Evolutionary conservation across 92 coral and sea anemone species (phyloP), one percentile per base, ranked within the genome.

Genomic region (Zoanthus gigantus): DNA sequence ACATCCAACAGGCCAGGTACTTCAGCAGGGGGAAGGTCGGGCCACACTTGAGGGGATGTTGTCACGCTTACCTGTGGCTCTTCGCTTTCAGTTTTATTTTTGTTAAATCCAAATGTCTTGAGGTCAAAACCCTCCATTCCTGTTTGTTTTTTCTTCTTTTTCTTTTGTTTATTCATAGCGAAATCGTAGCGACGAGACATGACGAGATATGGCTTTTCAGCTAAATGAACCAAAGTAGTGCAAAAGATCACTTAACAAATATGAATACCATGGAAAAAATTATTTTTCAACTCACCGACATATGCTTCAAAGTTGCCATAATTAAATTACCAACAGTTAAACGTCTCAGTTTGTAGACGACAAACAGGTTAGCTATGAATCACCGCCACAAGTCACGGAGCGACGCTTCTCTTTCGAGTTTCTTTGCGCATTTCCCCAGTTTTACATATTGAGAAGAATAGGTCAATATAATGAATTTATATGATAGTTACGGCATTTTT

Each of bases 121-220:
- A 95, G 45, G n/a, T 78, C 86, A 8, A 91, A 71, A 15, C 85
- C 83, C 15, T 72, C 87, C 78, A 71, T 58, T 9, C 76, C 76
- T 0, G 65, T 18, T 37, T 83, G 82, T 14, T 58, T 86, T 34
- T 79, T 88, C 4, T 56, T 88, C 31, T 76, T 69, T 61, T 79
- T 88, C 69, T 87, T 86, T 31, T 82, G 84, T 50, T 89, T 90
- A 78, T 90, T 92, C 95, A 92, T 92, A 15, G 96, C 92, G 78
- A 28, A 85, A 0, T 93, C 98, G 84, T 91, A 91, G 32, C 95
- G 91, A 47, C 92, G 86, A 42, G 98, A 91, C 98, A 95, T 95
- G 52, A 23, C 79, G 37, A 15, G 13, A n/a, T 9, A 0, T 8
- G 13, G 4, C 18, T 30, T 54, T 60, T 74, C 60, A 6, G 29